These are phyloP conservation scores for Phthorimaea operculella DNA, from an alignment of 1,140 invertebrate species.

Conservation along the genomic window DNA sequence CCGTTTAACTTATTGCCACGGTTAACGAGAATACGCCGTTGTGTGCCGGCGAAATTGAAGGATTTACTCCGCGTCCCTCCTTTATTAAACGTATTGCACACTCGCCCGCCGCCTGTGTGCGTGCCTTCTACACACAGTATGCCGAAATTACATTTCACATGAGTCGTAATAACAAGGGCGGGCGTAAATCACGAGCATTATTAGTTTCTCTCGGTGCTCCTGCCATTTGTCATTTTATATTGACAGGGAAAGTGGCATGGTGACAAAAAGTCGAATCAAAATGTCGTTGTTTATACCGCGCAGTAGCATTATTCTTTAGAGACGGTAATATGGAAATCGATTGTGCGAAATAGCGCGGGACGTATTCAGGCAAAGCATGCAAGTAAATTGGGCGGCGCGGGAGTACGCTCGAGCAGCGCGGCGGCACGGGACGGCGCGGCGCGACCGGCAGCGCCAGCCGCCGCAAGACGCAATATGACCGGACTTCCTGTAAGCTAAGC, in stretches of 20 bases:
- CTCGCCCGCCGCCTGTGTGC: constrained; percentile 35
- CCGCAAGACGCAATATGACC: constrained; percentile 42
- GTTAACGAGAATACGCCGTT: constrained; percentile 66
- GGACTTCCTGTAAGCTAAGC: constrained; percentile 61
- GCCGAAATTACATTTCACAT: constrained; percentile 67
- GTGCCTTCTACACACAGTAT: constrained; percentile 51
- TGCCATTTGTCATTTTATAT: constrained; percentile 58
- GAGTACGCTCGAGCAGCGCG: neutral
- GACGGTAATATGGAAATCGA: too few relatives aligned
- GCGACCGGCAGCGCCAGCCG: constrained; percentile 11
- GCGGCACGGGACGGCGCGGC: neutral
- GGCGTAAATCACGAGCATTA: constrained; percentile 64
- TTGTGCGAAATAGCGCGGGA: too few relatives aligned
- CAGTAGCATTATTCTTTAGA: too few relatives aligned
- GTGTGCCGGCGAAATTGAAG: constrained; percentile 64
- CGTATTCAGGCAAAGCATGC: neutral
- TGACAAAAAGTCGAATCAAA: constrained; percentile 1
- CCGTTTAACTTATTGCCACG: constrained; percentile 66
- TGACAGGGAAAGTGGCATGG: constrained; percentile 20
- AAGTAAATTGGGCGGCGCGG: neutral
- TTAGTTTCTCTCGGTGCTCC: constrained; percentile 61
- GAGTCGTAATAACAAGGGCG: constrained; percentile 67
- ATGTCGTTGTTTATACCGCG: too few relatives aligned
- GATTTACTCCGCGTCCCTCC: constrained; percentile 65
- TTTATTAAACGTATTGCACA: constrained; percentile 67